Evolutionary conservation across 2,113 vertebrate species (phyloP), one percentile per base, ranked within the genome.

Genomic region (Heteronetta atricapilla): DNA sequence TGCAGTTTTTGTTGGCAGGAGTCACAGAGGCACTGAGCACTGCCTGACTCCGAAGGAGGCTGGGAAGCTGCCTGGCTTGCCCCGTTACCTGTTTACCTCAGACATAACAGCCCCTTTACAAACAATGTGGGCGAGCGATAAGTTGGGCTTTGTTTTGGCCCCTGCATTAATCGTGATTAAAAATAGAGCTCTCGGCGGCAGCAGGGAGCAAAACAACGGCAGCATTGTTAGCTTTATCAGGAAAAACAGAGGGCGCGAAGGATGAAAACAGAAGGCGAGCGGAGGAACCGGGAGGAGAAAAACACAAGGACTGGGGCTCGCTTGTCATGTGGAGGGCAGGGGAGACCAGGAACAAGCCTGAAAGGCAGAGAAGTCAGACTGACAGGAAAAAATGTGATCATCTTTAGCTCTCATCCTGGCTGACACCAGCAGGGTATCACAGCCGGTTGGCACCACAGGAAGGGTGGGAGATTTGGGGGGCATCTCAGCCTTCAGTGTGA

Each of bases 161-260:
- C 86, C 67, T 15, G 2, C 68, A 55, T 89, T 90, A 90, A 64
- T 74, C 77, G 72, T 2, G 38, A 91, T 93, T 95, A 96, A 96
- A 96, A 96, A 95, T 96, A 97, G 94, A 97, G 55, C n/a, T 76
- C 48, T 94, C 53, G 4, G 40, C 50, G 48, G 53, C 13, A 0
- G 26, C 53, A 60, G 46, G 50, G 79, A 94, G 82, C 84, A 96
- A 96, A 97, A 97, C 93, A 96, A 95, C 63, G 46, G 15, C 1
- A 2, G 46, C 60, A 95, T 91, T 94, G 89, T 96, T 89, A 90
- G 76, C 46, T 94, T 95, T 97, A 95, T 97, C 95, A 64, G 76
- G 75, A 95, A 91, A 89, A 96, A 77, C 85, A 70, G 25, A 36
- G 91, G 94, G 60, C 5, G 2, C 5, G 6, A 80, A 89, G 55